Conservation (phyloP, 1,140 invertebrate species). For the Euura saliciscinereae region DNA sequence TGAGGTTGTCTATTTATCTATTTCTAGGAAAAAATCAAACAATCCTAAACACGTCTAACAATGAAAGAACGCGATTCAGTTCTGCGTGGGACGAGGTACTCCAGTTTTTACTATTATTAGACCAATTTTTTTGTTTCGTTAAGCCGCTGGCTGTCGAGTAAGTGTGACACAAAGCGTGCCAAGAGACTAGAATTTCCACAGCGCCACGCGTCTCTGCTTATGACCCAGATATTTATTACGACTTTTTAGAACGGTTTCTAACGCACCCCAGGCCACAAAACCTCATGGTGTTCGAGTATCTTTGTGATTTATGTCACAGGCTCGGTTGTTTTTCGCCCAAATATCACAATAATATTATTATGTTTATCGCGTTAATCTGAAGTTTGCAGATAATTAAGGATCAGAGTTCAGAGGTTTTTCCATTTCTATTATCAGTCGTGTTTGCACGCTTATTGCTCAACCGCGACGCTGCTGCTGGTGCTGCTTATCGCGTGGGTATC, state of each 20-base stretch:
- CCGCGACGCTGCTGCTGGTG: too few species aligned
- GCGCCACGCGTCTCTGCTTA: constrained; percentile 29
- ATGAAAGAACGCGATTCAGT: background rate
- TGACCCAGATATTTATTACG: background rate
- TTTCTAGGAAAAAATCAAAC: constrained; percentile 17
- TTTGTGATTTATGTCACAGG: too few species aligned
- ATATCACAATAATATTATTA: too few species aligned
- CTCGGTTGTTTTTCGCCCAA: too few species aligned
- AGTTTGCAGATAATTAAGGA: too few species aligned
- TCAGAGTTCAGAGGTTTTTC: too few species aligned
- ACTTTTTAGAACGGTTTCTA: background rate
- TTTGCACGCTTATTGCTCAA: too few species aligned
- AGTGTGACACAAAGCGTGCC: constrained; percentile 29
- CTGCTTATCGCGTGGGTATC: too few species aligned
- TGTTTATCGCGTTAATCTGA: too few species aligned
- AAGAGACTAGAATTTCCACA: constrained; percentile 18
- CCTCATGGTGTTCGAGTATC: too few species aligned
- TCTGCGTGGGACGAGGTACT: constrained; percentile 23
- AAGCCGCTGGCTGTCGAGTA: background rate
- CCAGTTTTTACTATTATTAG: constrained; percentile 57
- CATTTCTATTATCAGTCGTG: too few species aligned
- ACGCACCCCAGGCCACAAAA: too few species aligned
- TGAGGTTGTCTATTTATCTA: background rate
- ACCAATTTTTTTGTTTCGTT: constrained; percentile 45
- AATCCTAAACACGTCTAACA: background rate